Conservation (phyloP, 2,888 invertebrate species). For the Drosophila paramelanica region DNA sequence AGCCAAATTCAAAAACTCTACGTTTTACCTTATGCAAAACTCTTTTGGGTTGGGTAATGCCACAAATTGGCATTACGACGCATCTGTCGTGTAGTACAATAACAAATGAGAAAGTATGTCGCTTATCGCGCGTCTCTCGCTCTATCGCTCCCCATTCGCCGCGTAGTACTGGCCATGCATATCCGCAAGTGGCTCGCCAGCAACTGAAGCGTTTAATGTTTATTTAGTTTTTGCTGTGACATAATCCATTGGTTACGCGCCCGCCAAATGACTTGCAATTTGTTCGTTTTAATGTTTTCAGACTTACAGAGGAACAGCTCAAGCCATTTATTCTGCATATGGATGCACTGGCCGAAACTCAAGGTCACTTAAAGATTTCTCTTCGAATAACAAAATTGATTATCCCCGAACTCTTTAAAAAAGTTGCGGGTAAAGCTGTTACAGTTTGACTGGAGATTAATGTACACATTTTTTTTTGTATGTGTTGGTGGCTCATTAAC, state of each 20-base stretch:
- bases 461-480: slow-evolving; percentile 28
- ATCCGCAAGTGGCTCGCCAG: slow-evolving; percentile 48
- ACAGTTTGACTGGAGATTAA: slow-evolving; percentile 53
- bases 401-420: slow-evolving; percentile 37
- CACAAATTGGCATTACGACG: slow-evolving; percentile 54
- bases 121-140: slow-evolving; percentile 13
- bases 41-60: slow-evolving; percentile 40
- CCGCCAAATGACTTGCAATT: slow-evolving; percentile 59
- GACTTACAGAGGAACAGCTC: slow-evolving; percentile 11
- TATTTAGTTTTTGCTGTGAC: slow-evolving; percentile 66
- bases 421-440: slow-evolving; percentile 61
- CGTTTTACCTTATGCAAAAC: slow-evolving; percentile 36
- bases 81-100: slow-evolving; percentile 15
- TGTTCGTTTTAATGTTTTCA: slow-evolving; percentile 7
- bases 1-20: slow-evolving; percentile 4
- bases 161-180: slow-evolving; percentile 34
- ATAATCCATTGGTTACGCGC: slow-evolving; percentile 54
- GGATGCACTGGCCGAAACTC: slow-evolving; percentile 36
- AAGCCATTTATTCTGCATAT: slow-evolving; percentile 27
- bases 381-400: slow-evolving; percentile 49
- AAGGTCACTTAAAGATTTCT: slow-evolving; percentile 68
- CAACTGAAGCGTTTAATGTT: slow-evolving; percentile 74
- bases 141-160: not conserved
- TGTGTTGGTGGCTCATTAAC: slow-evolving; percentile 63
- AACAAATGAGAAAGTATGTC: slow-evolving; percentile 55